Conservation (phyloP, 2,797 vertebrate species). For the Buceros bicornis region DNA sequence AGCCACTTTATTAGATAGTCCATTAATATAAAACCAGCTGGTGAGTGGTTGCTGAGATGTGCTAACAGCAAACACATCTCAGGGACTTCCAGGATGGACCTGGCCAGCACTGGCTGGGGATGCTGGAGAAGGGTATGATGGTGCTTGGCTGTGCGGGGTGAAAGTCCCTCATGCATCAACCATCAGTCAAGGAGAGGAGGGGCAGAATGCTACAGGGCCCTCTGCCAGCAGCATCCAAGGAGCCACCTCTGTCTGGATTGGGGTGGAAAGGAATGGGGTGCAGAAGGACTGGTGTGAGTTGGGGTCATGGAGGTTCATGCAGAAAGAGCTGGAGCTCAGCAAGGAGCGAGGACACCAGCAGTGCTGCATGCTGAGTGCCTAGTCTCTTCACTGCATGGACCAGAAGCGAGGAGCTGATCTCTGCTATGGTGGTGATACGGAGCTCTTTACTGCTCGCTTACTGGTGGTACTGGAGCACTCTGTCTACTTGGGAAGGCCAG, state of each 20-base stretch:
- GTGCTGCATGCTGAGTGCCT: not conserved
- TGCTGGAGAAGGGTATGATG: not conserved
- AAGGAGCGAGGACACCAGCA: not conserved
- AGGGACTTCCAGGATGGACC: not conserved
- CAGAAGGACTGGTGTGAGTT: not conserved
- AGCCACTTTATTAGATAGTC: not conserved
- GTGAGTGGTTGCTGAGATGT: not conserved
- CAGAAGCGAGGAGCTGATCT: not conserved
- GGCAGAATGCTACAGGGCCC: not conserved
- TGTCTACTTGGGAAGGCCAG: not conserved
- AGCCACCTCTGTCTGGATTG: not conserved
- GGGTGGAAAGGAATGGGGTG: not conserved
- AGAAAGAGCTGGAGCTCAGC: not conserved
- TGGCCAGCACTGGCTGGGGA: not conserved
- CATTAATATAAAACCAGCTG: not conserved
- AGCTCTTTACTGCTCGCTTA: not conserved
- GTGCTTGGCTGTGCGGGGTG: not conserved
- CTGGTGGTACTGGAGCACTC: too few species aligned
- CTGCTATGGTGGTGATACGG: accelerated
- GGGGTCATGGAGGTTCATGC: not conserved
- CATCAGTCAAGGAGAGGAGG: not conserved
- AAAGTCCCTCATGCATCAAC: not conserved
- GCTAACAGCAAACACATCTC: not conserved
- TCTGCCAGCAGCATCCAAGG: not conserved
- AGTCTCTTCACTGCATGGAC: not conserved